Evolutionary conservation across 2,888 invertebrate genomes (phyloP).

Genomic region (Drosophila silvestris): DNA sequence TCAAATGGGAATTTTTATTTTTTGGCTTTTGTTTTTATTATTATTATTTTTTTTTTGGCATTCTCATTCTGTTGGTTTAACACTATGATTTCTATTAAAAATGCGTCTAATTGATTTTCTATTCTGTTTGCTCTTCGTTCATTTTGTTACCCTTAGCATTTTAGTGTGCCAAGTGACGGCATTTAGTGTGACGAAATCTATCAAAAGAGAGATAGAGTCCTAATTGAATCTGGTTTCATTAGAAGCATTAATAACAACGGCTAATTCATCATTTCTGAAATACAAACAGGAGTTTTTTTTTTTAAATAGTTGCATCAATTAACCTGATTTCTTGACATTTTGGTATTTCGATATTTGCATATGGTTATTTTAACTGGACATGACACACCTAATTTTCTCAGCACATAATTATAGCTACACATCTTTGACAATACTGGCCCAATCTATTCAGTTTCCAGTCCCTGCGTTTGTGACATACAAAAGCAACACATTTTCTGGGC

Average conservation of each 20-base stretch:
- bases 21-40: conserved; percentile 7
- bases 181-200: conserved; percentile 8
- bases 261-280: background rate
- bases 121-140: background rate
- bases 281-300: background rate
- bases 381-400: conserved; percentile 45
- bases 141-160: conserved; percentile 8
- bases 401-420: conserved; percentile 4
- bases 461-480: conserved; percentile 21
- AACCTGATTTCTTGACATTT: conserved; percentile 24
- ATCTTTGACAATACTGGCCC: conserved; percentile 1
- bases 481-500: conserved; percentile 51
- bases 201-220: background rate
- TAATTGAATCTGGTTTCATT: background rate
- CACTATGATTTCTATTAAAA: conserved; percentile 51
- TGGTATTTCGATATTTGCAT: conserved; percentile 4
- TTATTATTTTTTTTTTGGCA: conserved; percentile 18
- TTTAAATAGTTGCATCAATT: background rate
- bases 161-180: conserved; percentile 13
- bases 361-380: conserved; percentile 26
- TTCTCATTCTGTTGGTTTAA: conserved; percentile 42
- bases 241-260: background rate
- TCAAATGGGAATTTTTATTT: conserved; percentile 12
- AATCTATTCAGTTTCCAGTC: conserved; percentile 19
- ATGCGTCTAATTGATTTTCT: conserved; percentile 54